phyloP scores from a whole-genome alignment of 2,888 invertebrate species.

The Eurytoma californica region DNA sequence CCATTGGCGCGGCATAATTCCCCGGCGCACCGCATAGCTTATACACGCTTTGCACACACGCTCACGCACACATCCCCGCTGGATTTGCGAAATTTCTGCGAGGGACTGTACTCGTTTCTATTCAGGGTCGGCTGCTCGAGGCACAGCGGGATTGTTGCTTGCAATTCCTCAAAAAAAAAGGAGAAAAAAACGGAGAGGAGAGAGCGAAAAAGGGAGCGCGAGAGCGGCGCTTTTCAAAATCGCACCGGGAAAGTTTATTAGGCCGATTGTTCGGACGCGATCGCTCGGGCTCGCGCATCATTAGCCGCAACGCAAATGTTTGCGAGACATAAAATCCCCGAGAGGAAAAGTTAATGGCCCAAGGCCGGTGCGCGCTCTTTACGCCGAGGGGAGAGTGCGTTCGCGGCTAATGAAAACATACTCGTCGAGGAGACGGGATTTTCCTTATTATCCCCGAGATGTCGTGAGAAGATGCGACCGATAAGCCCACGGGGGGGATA shows the following conservation, averaged over 20 bases:
- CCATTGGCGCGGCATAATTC: slow-evolving; percentile 34
- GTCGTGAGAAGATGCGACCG: neutral
- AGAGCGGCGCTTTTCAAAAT: neutral
- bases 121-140: slow-evolving; percentile 55
- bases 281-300: neutral
- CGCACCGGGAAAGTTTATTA: neutral
- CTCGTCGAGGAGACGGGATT: neutral
- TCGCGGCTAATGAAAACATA: slow-evolving; percentile 8
- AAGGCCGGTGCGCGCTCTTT: slow-evolving; percentile 18
- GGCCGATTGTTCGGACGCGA: slow-evolving; percentile 2
- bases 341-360: slow-evolving; percentile 29
- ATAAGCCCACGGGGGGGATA: too few relatives aligned
- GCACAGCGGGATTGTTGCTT: slow-evolving; percentile 48
- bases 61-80: neutral
- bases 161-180: slow-evolving; percentile 41
- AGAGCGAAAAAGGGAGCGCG: slow-evolving; percentile 12
- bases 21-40: slow-evolving; percentile 29
- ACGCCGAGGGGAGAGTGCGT: neutral
- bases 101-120: slow-evolving; percentile 56
- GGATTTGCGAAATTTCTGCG: slow-evolving; percentile 56
- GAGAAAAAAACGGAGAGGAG: slow-evolving; percentile 7
- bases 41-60: slow-evolving; percentile 38
- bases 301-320: slow-evolving; percentile 23
- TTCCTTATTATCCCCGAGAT: slow-evolving; percentile 2
- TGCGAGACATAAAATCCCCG: slow-evolving; percentile 4